A percentile compares a stretch with the other conserved stretches of the same genome.
phyloP scores from a whole-genome alignment of 1,140 invertebrate species.

The Bilobella aurantiaca region DNA sequence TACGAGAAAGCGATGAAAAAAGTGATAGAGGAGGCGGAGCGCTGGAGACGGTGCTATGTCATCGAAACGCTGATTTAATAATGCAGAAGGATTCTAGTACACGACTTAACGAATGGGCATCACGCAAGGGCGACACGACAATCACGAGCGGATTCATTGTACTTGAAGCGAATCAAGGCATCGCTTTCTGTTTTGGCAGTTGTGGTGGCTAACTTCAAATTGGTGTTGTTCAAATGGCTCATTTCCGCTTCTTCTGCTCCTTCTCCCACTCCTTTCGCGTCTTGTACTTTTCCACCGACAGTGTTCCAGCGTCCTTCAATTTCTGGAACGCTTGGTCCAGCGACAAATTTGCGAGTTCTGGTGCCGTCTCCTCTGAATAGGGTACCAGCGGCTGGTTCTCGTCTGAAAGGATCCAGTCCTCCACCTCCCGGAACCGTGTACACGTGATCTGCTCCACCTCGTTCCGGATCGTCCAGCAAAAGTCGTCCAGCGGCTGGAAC shows the following conservation, averaged over 20 bases:
- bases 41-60: too few relatives aligned
- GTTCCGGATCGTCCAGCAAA: background rate
- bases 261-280: background rate
- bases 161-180: too few relatives aligned
- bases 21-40: too few relatives aligned
- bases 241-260: background rate
- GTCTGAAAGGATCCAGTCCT: background rate
- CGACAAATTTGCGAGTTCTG: background rate
- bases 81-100: too few relatives aligned
- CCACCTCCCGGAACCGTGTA: background rate
- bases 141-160: too few relatives aligned
- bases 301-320: background rate
- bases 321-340: background rate
- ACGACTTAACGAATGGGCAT: too few relatives aligned
- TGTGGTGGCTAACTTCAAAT: background rate
- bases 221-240: background rate
- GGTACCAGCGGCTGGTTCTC: background rate
- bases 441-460: background rate
- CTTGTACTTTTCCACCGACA: background rate
- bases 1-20: too few relatives aligned
- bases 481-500: constrained; percentile 11
- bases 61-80: too few relatives aligned
- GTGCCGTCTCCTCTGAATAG: background rate
- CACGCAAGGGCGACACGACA: too few relatives aligned
- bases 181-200: too few relatives aligned